Evolutionary conservation across 2,797 vertebrate genomes (phyloP).

Genomic region (Neosilurus hyrtlii): DNA sequence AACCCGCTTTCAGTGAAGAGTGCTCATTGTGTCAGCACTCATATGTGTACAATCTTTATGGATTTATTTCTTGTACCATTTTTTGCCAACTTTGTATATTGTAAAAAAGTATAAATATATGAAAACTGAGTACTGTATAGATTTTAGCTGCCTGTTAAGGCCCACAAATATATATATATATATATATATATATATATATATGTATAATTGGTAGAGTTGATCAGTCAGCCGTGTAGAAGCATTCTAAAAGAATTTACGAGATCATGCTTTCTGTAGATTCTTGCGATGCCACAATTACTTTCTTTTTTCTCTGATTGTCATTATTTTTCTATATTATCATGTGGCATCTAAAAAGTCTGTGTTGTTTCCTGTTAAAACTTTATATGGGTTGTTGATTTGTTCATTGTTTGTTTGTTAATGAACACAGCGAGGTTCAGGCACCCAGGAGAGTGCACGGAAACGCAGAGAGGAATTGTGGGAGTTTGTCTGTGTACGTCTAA

Average conservation of each 20-base stretch:
- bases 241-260: constrained; percentile 76
- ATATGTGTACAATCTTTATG: constrained; percentile 78
- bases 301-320: constrained; percentile 65
- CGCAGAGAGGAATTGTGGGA: constrained; percentile 66
- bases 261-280: constrained; percentile 74
- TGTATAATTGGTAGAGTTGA: constrained; percentile 33
- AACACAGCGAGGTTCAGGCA: constrained; percentile 79
- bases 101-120: constrained; percentile 82
- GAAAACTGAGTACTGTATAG: constrained; percentile 83
- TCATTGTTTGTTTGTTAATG: constrained; percentile 65
- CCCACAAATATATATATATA: constrained; percentile 70
- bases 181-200: too few relatives aligned
- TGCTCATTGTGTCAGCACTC: constrained; percentile 72
- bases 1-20: constrained; percentile 67
- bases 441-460: constrained; percentile 80
- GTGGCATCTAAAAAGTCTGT: constrained; percentile 69
- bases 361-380: constrained; percentile 62
- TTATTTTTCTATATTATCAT: constrained; percentile 64
- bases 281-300: constrained; percentile 64
- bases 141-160: constrained; percentile 82
- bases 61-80: constrained; percentile 78
- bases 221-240: constrained; percentile 68
- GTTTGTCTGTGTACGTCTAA: constrained; percentile 10
- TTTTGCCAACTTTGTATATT: constrained; percentile 84
- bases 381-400: constrained; percentile 61